These are phyloP conservation scores for Caerostris extrusa DNA, from an alignment of 1,140 invertebrate species.

Conservation along the genomic window DNA sequence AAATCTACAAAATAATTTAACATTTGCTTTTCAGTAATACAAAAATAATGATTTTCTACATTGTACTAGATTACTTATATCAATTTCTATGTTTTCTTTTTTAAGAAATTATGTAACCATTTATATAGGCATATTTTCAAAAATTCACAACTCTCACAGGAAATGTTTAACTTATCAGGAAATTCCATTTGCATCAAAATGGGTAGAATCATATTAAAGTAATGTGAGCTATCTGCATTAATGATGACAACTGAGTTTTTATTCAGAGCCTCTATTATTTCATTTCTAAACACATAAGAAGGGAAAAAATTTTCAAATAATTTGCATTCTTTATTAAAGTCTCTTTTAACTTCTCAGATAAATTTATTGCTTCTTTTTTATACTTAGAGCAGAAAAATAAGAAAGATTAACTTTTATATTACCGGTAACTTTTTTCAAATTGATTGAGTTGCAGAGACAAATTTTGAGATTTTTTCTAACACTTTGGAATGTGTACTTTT, in stretches of 20 bases:
- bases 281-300: conserved; percentile 26
- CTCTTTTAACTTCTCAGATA: neutral
- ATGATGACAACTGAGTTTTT: conserved; percentile 2
- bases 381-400: neutral
- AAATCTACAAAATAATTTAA: conserved; percentile 14
- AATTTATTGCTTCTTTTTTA: neutral
- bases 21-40: conserved; percentile 53
- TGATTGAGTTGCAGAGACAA: conserved; percentile 45
- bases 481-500: neutral
- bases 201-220: conserved; percentile 42
- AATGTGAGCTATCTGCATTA: neutral
- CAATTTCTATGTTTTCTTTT: neutral
- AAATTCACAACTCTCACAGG: conserved; percentile 32
- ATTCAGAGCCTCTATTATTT: neutral
- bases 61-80: neutral
- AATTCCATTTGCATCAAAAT: neutral
- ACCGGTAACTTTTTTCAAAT: conserved; percentile 19
- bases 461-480: neutral
- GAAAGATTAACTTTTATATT: conserved; percentile 15
- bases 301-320: conserved; percentile 65
- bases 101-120: neutral
- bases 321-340: neutral
- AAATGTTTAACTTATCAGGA: neutral
- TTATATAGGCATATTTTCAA: neutral
- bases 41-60: neutral